Percentiles rank a stretch among this genome's conserved stretches.
Conservation (phyloP, 2,888 invertebrate genomes). For the Plagiodera versicolora region DNA sequence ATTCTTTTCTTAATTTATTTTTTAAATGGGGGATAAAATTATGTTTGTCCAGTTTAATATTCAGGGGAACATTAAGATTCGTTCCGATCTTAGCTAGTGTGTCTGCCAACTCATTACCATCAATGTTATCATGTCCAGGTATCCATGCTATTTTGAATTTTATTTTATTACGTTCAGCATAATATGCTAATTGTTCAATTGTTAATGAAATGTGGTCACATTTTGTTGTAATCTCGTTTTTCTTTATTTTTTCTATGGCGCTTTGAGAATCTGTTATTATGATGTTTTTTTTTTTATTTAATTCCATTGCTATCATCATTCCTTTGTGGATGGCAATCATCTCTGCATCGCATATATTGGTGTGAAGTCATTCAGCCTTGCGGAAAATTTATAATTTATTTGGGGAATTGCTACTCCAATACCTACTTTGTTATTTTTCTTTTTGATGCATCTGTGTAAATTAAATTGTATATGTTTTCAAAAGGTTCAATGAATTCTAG, state of each 20-base stretch:
- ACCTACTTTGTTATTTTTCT: too few species aligned
- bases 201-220: background rate
- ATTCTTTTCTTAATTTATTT: background rate
- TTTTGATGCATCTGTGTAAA: too few species aligned
- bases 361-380: background rate
- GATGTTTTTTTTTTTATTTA: slow-evolving; percentile 5
- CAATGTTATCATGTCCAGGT: background rate
- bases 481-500: too few species aligned
- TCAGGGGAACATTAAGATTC: background rate
- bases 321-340: slow-evolving; percentile 1
- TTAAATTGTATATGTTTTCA: too few species aligned
- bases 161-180: background rate
- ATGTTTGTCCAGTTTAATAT: background rate
- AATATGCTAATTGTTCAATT: background rate
- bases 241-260: background rate
- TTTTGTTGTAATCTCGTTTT: background rate
- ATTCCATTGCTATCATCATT: too few species aligned
- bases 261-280: slow-evolving; percentile 1
- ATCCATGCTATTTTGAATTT: background rate
- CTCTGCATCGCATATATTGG: slow-evolving; percentile 1
- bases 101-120: slow-evolving; percentile 1
- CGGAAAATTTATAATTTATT: background rate
- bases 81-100: slow-evolving; percentile 3
- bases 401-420: background rate
- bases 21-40: background rate